phyloP scores from a whole-genome alignment of 1,140 invertebrate species.

The Tetramorium alpestre region DNA sequence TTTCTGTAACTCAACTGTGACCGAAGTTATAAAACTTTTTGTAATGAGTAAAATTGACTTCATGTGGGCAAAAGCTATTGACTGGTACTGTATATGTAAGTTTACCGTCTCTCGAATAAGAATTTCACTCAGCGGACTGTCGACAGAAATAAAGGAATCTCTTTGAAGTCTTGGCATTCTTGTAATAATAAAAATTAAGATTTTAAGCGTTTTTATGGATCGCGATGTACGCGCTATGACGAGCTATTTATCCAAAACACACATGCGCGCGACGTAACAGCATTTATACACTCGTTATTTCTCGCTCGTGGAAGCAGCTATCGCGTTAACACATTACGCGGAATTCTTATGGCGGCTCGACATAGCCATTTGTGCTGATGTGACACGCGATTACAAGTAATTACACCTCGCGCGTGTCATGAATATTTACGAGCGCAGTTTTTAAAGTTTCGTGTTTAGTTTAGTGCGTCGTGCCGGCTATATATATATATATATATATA shows the following conservation, averaged over 20 bases:
- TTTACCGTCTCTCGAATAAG: background rate
- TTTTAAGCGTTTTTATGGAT: background rate
- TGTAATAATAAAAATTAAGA: background rate
- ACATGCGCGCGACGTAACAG: background rate
- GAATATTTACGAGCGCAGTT: constrained; percentile 53
- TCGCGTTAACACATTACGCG: constrained; percentile 53
- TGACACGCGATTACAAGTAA: constrained; percentile 57
- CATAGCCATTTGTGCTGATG: constrained; percentile 46
- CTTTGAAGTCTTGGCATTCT: background rate
- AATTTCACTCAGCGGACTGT: background rate
- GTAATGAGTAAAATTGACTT: too few species aligned
- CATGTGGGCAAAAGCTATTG: too few species aligned
- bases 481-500: background rate
- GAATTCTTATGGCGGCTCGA: constrained; percentile 44
- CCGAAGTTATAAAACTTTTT: too few species aligned
- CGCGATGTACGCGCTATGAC: background rate
- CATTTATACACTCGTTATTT: constrained; percentile 49
- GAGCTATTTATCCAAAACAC: constrained; percentile 16
- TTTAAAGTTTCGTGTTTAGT: constrained; percentile 37
- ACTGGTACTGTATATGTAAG: too few species aligned
- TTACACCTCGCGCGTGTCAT: constrained; percentile 54
- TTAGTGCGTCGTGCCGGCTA: background rate
- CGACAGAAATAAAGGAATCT: background rate
- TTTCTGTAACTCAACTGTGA: too few species aligned
- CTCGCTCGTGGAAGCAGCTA: constrained; percentile 17